Base-by-base conservation (phyloP, 2,888 invertebrate species). In the Carcina quercana region DNA sequence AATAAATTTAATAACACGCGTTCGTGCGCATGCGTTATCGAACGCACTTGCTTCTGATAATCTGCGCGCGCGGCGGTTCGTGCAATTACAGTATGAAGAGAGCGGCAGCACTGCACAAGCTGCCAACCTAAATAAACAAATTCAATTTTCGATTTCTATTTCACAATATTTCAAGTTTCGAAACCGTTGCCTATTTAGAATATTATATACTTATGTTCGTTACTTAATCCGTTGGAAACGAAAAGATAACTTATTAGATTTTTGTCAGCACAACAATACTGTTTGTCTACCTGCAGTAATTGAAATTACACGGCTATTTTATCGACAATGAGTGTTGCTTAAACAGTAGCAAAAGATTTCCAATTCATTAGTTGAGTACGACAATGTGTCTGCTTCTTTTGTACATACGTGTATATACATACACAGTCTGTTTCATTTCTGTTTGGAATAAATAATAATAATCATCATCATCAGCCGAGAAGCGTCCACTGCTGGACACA, bases 1-100 rank as follows among this genome's bases (percentile, higher is more conserved):
- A 80, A 82, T 78, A 79, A 75, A 80, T 82, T 82, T 82, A 82
- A 83, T 82, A 79, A 82, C 68, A 78, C 62, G 75, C 79, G 68
- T 82, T 80, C 80, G 78, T 80, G 80, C 69, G 69, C 78, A 72
- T 72, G 76, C 71, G 76, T 80, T 83, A 82, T 82, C 82, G 78
- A 73, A 75, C 71, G 82, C 82, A 82, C 80, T 80, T 79, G 80
- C 67, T 67, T 64, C 78, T 78, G 83, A 80, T 82, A 79, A 83
- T 83, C 82, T 82, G 79, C 69, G 62, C 69, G 65, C 57, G 71
- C 72, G 72, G 63, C 53, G 59, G 47, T 48, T 58, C 57, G 50
- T 57, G 71, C 74, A 78, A 82, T 80, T 82, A 80, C 62, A 57
- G 54, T 48, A 52, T 43, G 38, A 44, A 44, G 45, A 40, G 47